Base-by-base conservation (phyloP, 2,888 invertebrate genomes). In the Psylliodes chrysocephalus region DNA sequence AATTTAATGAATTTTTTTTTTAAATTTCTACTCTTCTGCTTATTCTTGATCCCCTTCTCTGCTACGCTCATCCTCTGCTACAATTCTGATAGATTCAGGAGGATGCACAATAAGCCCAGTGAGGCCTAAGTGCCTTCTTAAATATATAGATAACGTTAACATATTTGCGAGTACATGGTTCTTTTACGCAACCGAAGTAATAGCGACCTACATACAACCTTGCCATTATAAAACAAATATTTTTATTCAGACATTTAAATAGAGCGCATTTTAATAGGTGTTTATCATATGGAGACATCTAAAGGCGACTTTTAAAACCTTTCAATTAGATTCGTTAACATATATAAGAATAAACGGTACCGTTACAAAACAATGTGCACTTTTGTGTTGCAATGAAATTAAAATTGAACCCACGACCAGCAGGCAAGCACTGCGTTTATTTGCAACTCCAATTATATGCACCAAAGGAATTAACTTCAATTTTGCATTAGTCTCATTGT, bases 341-440 rank as follows among this genome's bases (percentile, higher is more conserved):
- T 55, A 55, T 28, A 33, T 44, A 53, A 53, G 15, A 22, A 53
- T n/a, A 53, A 22, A 38, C 38, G 42, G 40, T 42, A 15, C 12
- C 18, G 40, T 55, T 55, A 55, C 55, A 33, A 55, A 55, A 44
- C 44, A 44, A 44, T 42, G 22, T 47, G 28, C 56, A 15, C 33
- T 57, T 56, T 30, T 44, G 56, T 57, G 46, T 57, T 35, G 56
- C 33, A 57, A 57, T 22, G 8, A 47, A 46, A 56, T 56, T 57
- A 57, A 47, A 57, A 46, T 22, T 19, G 35, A 19, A 47, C 57
- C 57, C 38, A 57, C 57, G 35, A 49, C 12, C 33, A 28, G 28
- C 12, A 44, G 35, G 28, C 12, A 18, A 28, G 28, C 12, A 44
- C 55, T 25, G 14, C 30, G 30, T 22, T 33, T 28, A 28, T 54